phyloP scores from a whole-genome alignment of 1,140 invertebrate genomes.

The Lerema accius region DNA sequence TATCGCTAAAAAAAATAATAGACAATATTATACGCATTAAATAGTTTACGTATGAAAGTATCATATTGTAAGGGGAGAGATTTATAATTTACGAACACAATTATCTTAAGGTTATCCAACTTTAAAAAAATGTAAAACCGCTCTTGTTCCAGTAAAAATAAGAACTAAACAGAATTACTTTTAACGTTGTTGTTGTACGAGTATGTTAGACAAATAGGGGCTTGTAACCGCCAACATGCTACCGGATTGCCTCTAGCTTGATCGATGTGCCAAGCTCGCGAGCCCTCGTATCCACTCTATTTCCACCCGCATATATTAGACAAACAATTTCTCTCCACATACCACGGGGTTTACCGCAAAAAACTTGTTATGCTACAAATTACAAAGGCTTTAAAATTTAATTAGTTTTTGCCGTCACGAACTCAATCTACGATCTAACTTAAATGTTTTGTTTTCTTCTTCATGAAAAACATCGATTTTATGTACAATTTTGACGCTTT shows the following conservation, averaged over 20 bases:
- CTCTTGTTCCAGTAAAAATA: too few relatives aligned
- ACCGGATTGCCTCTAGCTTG: constrained; percentile 30
- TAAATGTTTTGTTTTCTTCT: neutral
- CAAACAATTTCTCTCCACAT: constrained; percentile 17
- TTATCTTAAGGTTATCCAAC: too few relatives aligned
- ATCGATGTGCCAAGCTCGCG: constrained; percentile 49
- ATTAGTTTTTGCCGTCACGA: constrained; percentile 12
- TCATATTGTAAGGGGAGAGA: too few relatives aligned
- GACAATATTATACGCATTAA: too few relatives aligned
- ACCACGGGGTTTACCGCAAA: constrained; percentile 9
- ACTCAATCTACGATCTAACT: neutral
- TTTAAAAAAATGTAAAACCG: too few relatives aligned
- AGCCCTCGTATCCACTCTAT: constrained; percentile 38
- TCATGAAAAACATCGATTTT: too few relatives aligned
- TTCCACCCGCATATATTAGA: constrained; percentile 32
- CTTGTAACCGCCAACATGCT: neutral
- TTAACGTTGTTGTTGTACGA: neutral
- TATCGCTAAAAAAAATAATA: too few relatives aligned
- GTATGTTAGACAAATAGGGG: constrained; percentile 13
- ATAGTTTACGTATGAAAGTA: too few relatives aligned
- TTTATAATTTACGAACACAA: too few relatives aligned
- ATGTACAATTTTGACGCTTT: too few relatives aligned
- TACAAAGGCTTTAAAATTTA: constrained; percentile 17
- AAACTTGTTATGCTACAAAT: constrained; percentile 16
- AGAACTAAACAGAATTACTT: too few relatives aligned